Evolutionary conservation across 2,888 invertebrate species (phyloP), one percentile per base, ranked within the genome.

Genomic region (Coecobrya sp.): DNA sequence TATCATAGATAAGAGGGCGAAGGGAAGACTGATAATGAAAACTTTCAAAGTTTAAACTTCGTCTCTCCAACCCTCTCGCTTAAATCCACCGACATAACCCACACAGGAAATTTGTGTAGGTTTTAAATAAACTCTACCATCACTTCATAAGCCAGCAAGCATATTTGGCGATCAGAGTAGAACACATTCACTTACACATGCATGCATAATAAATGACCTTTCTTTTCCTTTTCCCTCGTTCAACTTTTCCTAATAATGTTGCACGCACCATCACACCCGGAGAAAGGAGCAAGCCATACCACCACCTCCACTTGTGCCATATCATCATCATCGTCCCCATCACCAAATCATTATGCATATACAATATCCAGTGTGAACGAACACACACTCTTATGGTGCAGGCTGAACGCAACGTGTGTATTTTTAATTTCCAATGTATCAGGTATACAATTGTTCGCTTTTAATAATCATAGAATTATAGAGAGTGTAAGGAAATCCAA

Each of bases 171-270:
- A 65, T 86, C 19, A 49, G 55, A 52, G 52, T 0, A 52, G 52
- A 68, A 42, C 65, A 62, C 65, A 68, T 45, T 62, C 68, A 81
- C 27, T 45, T 42, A 68, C 82, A 90, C 42, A 90, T 19, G 68
- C 88, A 92, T 92, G 88, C 92, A 92, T 92, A 88, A 92, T 92
- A 88, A 92, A 92, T 88, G 85, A 88, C 87, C 87, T 86, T 65
- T 92, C 92, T 76, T 76, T 76, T 76, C 76, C 42, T 36, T 36
- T 70, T 52, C 79, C 13, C 79, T 88, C 79, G 88, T 87, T 87
- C 85, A 92, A 88, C 85, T 92, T 88, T 92, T 92, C 65, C 92
- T 85, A 88, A 92, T 88, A 92, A 92, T 88, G 82, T 87, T 91
- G 86, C 87, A 86, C 91, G 81, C 92, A 85, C 86, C 91, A 91